Conservation (phyloP, 2,113 vertebrate genomes). For the Pelvicachromis taeniatus region DNA sequence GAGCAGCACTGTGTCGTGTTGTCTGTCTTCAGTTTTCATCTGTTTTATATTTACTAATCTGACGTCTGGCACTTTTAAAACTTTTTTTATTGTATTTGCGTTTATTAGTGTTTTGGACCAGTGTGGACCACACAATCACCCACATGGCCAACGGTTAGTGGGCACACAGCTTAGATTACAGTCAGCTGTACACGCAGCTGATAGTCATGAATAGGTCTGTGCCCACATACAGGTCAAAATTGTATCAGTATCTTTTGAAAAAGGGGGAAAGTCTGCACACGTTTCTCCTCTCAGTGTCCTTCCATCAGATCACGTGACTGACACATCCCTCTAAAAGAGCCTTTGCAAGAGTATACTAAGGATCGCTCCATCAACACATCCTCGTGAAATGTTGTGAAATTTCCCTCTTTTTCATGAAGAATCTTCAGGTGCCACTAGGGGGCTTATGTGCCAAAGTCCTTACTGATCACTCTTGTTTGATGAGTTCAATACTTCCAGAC, state of each 20-base stretch:
- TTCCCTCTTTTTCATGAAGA: neutral
- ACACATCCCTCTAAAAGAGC: neutral
- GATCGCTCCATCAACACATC: neutral
- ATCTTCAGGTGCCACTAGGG: neutral
- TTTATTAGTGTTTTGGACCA: neutral
- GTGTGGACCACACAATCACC: neutral
- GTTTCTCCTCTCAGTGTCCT: neutral
- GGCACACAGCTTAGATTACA: neutral
- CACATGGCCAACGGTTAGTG: neutral
- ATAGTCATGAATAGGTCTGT: neutral
- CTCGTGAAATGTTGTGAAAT: neutral
- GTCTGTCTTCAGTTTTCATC: neutral
- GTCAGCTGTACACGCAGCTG: neutral
- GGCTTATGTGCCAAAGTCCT: neutral
- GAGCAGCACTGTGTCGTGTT: neutral
- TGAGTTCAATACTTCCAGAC: neutral
- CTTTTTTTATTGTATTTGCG: neutral
- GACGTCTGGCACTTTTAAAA: neutral
- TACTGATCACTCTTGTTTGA: neutral
- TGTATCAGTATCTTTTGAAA: neutral
- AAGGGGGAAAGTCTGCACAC: neutral
- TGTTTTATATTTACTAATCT: neutral
- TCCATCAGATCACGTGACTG: neutral
- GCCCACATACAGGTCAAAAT: neutral
- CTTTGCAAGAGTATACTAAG: neutral